Evolutionary conservation across 2,797 vertebrate genomes (phyloP).

Genomic region (Pogoniulus pusillus): DNA sequence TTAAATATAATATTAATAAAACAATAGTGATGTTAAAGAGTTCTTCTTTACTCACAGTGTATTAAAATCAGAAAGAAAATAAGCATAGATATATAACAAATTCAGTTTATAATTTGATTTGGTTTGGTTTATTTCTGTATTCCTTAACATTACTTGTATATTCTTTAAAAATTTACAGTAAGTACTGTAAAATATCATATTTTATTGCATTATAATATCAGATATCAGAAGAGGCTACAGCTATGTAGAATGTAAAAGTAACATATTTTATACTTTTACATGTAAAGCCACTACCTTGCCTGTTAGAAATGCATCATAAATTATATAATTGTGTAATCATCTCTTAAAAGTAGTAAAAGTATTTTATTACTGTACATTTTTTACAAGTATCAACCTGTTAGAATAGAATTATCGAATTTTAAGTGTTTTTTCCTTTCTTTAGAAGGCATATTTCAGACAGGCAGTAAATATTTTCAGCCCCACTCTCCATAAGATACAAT

Average conservation of each 20-base stretch:
- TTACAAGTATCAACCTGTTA: background rate
- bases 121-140: background rate
- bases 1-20: background rate
- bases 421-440: background rate
- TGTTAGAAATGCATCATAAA: background rate
- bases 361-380: background rate
- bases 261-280: background rate
- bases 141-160: background rate
- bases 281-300: background rate
- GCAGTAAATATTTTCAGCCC: background rate
- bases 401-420: background rate
- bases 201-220: background rate
- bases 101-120: background rate
- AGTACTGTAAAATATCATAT: background rate
- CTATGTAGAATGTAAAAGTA: background rate
- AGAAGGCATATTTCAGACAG: background rate
- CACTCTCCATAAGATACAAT: background rate
- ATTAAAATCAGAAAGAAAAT: background rate
- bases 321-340: slow-evolving; percentile 8
- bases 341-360: background rate
- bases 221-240: background rate
- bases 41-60: background rate
- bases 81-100: background rate
- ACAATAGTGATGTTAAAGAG: background rate
- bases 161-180: background rate